These are phyloP conservation scores for Brachionus sp. DNA, from an alignment of 1,140 invertebrate genomes.

Conservation along the genomic window DNA sequence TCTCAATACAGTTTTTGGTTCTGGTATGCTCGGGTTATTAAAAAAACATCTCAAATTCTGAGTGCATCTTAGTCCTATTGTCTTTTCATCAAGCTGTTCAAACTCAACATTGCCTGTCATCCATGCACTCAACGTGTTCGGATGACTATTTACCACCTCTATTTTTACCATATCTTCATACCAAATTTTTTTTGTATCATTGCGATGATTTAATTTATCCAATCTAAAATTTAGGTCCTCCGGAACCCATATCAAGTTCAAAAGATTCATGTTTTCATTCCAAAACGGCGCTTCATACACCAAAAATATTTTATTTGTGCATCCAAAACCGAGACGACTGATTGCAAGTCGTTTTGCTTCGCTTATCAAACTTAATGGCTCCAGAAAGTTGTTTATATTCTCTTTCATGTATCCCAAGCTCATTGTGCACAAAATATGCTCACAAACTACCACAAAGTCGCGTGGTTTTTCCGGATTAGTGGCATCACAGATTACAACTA, in stretches of 20 bases:
- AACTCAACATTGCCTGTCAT: slow-evolving; percentile 41
- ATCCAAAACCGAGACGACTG: slow-evolving; percentile 31
- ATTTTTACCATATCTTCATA: slow-evolving; percentile 21
- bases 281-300: slow-evolving; percentile 30
- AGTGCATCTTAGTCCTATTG: not conserved
- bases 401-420: slow-evolving; percentile 43
- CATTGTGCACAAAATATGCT: slow-evolving; percentile 21
- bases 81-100: slow-evolving; percentile 21
- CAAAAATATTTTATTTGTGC: slow-evolving; percentile 43
- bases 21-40: slow-evolving; percentile 3
- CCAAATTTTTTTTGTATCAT: slow-evolving; percentile 37
- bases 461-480: slow-evolving; percentile 1
- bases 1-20: not conserved
- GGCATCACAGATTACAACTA: not conserved
- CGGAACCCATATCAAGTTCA: slow-evolving; percentile 22
- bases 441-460: slow-evolving; percentile 14
- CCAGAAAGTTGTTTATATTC: slow-evolving; percentile 7
- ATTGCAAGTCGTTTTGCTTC: slow-evolving; percentile 1
- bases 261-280: not conserved
- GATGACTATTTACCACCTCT: slow-evolving; percentile 9
- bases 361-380: slow-evolving; percentile 10
- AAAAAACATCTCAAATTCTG: slow-evolving; percentile 5
- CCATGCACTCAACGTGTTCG: slow-evolving; percentile 35
- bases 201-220: slow-evolving; percentile 22
- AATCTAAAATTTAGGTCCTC: slow-evolving; percentile 18